phyloP scores from a whole-genome alignment of 2,888 invertebrate genomes.

The Amblyteles armatorius region DNA sequence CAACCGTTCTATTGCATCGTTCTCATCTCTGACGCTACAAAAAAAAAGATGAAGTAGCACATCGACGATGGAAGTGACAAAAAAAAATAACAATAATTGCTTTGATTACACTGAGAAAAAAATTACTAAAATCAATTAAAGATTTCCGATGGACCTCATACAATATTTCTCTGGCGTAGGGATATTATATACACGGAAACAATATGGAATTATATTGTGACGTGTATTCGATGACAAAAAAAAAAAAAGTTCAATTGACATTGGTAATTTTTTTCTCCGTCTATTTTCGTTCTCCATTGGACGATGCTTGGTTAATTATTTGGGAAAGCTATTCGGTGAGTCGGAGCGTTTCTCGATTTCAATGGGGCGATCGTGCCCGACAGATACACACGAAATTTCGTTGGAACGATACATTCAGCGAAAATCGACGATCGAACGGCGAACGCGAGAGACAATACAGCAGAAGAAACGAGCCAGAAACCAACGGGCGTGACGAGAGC shows the following conservation, averaged over 20 bases:
- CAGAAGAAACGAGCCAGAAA: slow-evolving; percentile 11
- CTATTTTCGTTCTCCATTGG: neutral
- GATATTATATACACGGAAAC: neutral
- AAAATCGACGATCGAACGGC: neutral
- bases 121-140: neutral
- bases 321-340: neutral
- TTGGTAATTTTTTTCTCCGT: neutral
- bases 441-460: neutral
- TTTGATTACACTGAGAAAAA: neutral
- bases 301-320: neutral
- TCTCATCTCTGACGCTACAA: neutral
- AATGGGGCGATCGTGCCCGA: neutral
- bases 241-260: neutral
- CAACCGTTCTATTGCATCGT: neutral
- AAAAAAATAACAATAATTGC: neutral
- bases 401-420: neutral
- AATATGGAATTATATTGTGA: neutral
- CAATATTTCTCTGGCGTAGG: neutral
- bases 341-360: neutral
- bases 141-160: neutral
- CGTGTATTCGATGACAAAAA: neutral
- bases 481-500: slow-evolving; percentile 18
- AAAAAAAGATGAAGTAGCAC: neutral
- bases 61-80: neutral
- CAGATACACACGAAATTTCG: neutral